phyloP scores from a whole-genome alignment of 2,888 invertebrate genomes.

The Chrysolina oricalcia region DNA sequence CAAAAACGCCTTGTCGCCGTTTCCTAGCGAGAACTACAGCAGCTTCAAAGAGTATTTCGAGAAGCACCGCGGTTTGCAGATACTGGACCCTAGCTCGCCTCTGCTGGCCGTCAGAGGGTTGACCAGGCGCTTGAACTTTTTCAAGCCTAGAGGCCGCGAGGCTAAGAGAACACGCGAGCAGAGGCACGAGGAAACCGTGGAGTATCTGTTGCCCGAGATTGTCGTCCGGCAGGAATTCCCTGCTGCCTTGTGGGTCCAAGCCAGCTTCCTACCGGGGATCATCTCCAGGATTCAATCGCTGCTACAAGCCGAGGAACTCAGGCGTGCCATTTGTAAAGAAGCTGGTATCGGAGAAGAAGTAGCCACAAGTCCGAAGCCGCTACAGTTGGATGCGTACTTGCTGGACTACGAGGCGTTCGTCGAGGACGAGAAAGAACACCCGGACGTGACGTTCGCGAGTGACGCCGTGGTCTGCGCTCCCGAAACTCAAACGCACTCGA shows the following conservation, averaged over 20 bases:
- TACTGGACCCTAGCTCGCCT: constrained; percentile 81
- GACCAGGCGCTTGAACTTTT: constrained; percentile 76
- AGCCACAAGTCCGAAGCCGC: constrained; percentile 42
- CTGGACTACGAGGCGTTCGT: constrained; percentile 56
- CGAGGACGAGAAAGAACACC: constrained; percentile 55
- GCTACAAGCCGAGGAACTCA: constrained; percentile 82
- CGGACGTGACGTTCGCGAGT: constrained; percentile 38
- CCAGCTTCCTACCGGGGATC: constrained; percentile 87
- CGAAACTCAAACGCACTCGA: constrained; percentile 20
- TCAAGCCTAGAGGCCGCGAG: constrained; percentile 73
- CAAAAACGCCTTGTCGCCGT: constrained; percentile 78
- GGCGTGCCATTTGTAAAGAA: background rate
- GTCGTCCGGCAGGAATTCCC: constrained; percentile 84
- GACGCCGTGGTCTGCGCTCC: background rate
- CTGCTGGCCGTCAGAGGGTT: constrained; percentile 86
- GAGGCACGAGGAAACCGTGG: constrained; percentile 75
- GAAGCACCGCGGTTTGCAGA: constrained; percentile 80
- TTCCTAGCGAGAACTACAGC: constrained; percentile 76
- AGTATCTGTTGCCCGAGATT: constrained; percentile 90
- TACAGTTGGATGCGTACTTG: constrained; percentile 63
- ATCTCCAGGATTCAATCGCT: constrained; percentile 84
- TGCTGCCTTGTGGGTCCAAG: constrained; percentile 88
- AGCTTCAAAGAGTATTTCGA: constrained; percentile 85
- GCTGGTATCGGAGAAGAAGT: background rate
- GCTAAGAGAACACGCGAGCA: constrained; percentile 70